phyloP scores from a whole-genome alignment of 1,140 invertebrate species.

The Mya arenaria region DNA sequence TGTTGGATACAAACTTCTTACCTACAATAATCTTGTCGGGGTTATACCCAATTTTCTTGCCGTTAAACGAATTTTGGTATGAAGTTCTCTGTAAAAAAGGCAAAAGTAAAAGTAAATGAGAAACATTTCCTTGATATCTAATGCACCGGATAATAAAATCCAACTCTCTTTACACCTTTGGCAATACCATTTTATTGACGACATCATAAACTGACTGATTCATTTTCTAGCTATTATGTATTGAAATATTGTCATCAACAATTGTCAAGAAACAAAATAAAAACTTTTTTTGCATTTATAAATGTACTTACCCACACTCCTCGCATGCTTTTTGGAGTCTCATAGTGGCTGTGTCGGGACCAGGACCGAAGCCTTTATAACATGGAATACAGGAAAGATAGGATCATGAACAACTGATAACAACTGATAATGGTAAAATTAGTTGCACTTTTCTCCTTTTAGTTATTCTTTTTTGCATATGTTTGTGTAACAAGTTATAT shows the following conservation, averaged over 20 bases:
- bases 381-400: neutral
- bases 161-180: no score
- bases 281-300: no score
- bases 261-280: no score
- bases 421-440: neutral
- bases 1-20: no score
- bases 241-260: no score
- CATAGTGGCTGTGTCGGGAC: slow-evolving; percentile 38
- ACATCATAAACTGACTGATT: no score
- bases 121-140: no score
- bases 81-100: slow-evolving; percentile 35
- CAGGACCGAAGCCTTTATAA: slow-evolving; percentile 41
- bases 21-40: slow-evolving; percentile 48
- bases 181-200: no score
- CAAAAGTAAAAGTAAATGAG: neutral
- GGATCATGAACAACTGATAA: neutral
- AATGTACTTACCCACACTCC: slow-evolving; percentile 42
- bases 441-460: neutral
- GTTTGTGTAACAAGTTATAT: neutral
- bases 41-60: slow-evolving; percentile 47
- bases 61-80: slow-evolving; percentile 43
- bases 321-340: slow-evolving; percentile 39
- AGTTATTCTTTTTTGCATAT: neutral
- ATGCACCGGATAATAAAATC: no score
- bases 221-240: no score